Base-by-base conservation (phyloP, 2,797 vertebrate genomes). In the Hydrolagus colliei region DNA sequence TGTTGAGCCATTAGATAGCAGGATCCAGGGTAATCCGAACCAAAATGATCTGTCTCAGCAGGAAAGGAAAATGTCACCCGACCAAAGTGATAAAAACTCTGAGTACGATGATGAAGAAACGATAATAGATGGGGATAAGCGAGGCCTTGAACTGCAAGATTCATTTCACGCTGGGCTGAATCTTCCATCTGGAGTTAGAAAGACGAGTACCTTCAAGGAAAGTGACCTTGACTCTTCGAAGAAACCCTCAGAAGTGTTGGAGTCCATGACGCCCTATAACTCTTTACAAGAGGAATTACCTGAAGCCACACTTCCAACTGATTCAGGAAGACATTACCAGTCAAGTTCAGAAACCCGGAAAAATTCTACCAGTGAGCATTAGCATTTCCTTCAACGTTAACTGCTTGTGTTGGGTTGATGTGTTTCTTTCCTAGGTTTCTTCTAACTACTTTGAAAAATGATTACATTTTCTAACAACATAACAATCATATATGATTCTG, bases 331-430 rank as follows among this genome's bases (percentile, higher is more conserved):
- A 89, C 91, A 88, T 82, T 80, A n/a, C 0, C 8, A 88, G 87
- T 91, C 86, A 62, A 20, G 16, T 16, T 82, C 77, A 75, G 88
- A 87, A 88, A 89, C 86, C 2, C 0, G 71, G 87, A 90, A 86
- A 88, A 90, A 85, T 88, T 90, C 87, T 32, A 86, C 86, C 82
- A 0, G 90, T 93, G 92, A 94, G 93, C 91, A 2, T 88, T 89
- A 22, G 74, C 63, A 13, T 86, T 87, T 65, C 89, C 86, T 90
- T 90, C 87, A 91, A 89, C 14, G 62, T 41, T 71, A 27, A 52
- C 11, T 84, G 65, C 63, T 52, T 67, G 71, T 71, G 18, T 16
- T 86, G 52, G 85, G 72, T 6, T 86, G n/a, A 12, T 74, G 22
- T 73, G 35, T 61, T 22, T 59, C 18, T n/a, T 74, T 6, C 8